Evolutionary conservation across 2,888 invertebrate species (phyloP), one percentile per base, ranked within the genome.

Genomic region (Patella depressa): DNA sequence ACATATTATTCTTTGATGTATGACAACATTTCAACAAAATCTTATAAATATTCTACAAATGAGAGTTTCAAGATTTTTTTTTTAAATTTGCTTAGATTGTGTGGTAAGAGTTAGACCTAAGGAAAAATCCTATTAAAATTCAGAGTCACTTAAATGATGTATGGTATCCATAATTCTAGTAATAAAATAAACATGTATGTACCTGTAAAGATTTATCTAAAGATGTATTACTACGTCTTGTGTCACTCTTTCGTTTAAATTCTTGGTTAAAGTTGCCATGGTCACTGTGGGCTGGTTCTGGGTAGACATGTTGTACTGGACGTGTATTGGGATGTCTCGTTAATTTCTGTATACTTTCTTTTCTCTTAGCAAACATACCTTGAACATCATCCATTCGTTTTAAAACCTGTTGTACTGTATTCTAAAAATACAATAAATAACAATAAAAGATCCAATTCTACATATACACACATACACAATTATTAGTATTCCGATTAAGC

Each of bases 331-430:
- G 96, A 96, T 76, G 94, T 95, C 75, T 96, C 96, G 74, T 74
- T 70, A 91, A 82, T 77, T 88, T 86, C 80, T 88, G 85, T 65
- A 92, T 85, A 73, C 89, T 89, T 57, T 89, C 85, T 79, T 89
- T 90, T 85, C 96, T 94, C 91, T 97, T 96, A 80, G 96, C 95
- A 92, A 97, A 97, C 97, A 98, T 97, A 88, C 95, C 93, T 90
- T 96, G 96, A 2, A 98, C 96, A 93, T 98, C 98, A 90, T 97
- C 97, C 86, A 98, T 96, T 86, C 97, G 94, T 93, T 97, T 96
- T 72, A 97, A 93, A 82, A 97, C 97, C 96, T 97, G 91, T 79
- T 89, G 89, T 14, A 90, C 89, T 9, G 83, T 85, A 11, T 80
- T 82, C 90, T 90, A 85, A 11, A 81, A 75, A 71, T 17, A 59